Evolutionary conservation across 1,140 invertebrate genomes (phyloP), one percentile per base, ranked within the genome.

Genomic region (Lepidurus arcticus): DNA sequence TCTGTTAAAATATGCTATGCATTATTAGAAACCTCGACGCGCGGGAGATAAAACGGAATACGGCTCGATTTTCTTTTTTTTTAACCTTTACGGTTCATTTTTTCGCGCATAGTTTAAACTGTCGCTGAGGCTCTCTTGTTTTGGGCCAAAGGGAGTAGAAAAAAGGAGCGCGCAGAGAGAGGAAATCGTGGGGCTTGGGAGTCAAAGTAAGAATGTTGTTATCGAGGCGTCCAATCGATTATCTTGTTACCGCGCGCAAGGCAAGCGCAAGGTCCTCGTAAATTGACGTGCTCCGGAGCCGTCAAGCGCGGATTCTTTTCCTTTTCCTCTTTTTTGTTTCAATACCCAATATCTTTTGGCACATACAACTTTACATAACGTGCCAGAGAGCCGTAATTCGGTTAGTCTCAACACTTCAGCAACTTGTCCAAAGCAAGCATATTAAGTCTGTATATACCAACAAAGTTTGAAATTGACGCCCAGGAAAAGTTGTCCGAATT

Each of bases 191-290:
- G 53, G 45, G 53, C 21, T 65, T 16, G 16, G 53, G 53, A 16
- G 53, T 65, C 21, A 34, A 34, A 34, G 34, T 34, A 34, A 13
- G 53, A 65, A 65, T 13, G 53, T 16, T 65, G 53, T 65, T 65
- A 65, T 65, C 53, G 53, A 65, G 53, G 53, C 53, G 53, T 65
- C 53, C 7, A 65, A 65, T 65, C 53, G 53, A 65, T 65, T 65
- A 65, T 65, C 53, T 65, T 65, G 8, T 65, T 65, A 65, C 53
- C 53, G 21, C 8, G 53, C 53, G 53, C 53, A 7, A 21, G 53
- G 53, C 53, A 10, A 0, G 53, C 53, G 53, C 53, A 7, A 21
- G 53, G 53, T 65, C 53, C 53, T 65, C 53, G 53, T 65, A 65
- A 65, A 65, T 65, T 65, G 53, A 65, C 7, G 53, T 65, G 53